Conservation (phyloP, 2,888 invertebrate genomes). For the Lepidocyrtoides sp. region DNA sequence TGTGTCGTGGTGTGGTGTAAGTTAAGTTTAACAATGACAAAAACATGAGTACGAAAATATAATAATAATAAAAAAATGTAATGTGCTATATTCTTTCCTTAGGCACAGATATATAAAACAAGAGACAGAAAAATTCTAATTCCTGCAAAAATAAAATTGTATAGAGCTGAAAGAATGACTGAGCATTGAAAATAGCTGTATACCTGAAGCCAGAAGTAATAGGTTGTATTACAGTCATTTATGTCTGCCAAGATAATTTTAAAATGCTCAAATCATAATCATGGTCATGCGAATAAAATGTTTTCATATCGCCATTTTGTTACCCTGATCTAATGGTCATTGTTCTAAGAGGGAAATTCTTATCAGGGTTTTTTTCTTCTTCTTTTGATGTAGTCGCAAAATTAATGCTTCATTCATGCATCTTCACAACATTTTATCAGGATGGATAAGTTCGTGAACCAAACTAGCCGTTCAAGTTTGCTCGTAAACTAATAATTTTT, state of each 20-base stretch:
- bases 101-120: not conserved
- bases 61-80: not conserved
- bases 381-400: not conserved
- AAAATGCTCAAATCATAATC: not conserved
- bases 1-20: not conserved
- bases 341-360: constrained; percentile 31
- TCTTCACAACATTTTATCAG: too few species aligned
- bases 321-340: constrained; percentile 64
- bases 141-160: too few species aligned
- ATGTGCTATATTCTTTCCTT: not conserved
- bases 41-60: constrained; percentile 8
- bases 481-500: too few species aligned
- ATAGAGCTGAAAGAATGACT: too few species aligned
- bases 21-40: not conserved
- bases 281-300: constrained; percentile 32
- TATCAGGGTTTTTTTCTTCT: not conserved
- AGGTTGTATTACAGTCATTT: not conserved
- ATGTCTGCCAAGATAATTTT: not conserved
- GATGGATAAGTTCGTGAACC: too few species aligned
- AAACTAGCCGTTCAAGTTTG: too few species aligned
- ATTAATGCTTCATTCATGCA: too few species aligned
- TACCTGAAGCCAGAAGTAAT: not conserved
- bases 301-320: constrained; percentile 37
- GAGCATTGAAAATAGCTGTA: not conserved
- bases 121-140: too few species aligned